These are phyloP conservation scores for Nemoura dubitans DNA, from an alignment of 2,888 invertebrate species.

Conservation along the genomic window DNA sequence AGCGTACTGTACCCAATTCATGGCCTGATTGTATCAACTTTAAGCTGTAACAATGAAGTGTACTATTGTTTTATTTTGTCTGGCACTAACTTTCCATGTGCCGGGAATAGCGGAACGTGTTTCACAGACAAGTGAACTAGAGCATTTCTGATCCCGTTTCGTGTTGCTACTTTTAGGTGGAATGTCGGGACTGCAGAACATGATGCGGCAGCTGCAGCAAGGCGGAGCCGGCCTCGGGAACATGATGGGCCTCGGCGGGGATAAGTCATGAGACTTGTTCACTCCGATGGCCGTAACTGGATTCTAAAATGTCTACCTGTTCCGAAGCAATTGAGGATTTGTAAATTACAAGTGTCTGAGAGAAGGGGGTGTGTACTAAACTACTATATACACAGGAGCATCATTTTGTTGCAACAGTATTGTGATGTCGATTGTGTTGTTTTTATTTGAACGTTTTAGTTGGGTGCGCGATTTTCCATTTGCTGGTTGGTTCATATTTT, in stretches of 20 bases:
- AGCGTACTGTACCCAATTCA: not conserved
- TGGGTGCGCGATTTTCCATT: not conserved
- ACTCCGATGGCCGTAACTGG: not conserved
- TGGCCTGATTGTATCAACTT: not conserved
- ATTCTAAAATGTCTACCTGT: not conserved
- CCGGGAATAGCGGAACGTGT: no score
- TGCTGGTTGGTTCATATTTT: not conserved
- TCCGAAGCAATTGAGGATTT: not conserved
- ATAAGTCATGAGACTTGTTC: slow-evolving; percentile 59
- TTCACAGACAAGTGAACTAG: no score
- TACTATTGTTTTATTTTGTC: no score
- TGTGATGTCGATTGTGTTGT: not conserved
- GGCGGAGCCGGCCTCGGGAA: slow-evolving; percentile 68
- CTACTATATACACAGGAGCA: not conserved
- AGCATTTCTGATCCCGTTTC: no score
- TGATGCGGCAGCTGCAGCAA: slow-evolving; percentile 93
- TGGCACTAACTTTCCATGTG: no score
- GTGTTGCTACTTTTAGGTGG: slow-evolving; percentile 73
- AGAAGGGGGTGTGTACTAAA: not conserved
- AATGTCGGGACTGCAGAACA: slow-evolving; percentile 93
- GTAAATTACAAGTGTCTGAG: not conserved
- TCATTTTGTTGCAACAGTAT: not conserved
- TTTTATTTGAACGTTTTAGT: not conserved
- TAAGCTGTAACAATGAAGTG: not conserved
- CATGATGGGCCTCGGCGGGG: slow-evolving; percentile 68